These are phyloP conservation scores for Cavia porcellus DNA, from an alignment of 2,113 vertebrate genomes.

Conservation along the genomic window DNA sequence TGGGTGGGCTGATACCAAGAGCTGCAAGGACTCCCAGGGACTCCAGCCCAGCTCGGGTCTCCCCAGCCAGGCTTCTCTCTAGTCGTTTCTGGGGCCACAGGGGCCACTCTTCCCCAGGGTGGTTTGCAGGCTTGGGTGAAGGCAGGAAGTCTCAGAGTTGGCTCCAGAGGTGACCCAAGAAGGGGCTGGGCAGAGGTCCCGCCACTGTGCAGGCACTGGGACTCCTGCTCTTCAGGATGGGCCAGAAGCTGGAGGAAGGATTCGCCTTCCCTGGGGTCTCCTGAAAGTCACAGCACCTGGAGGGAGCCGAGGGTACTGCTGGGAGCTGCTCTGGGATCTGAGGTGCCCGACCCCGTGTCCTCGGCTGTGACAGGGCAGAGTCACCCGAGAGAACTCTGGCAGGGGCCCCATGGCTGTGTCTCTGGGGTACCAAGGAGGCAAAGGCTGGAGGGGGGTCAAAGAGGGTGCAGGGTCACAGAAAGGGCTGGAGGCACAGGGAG, in stretches of 20 bases:
- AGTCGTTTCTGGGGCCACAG: not conserved
- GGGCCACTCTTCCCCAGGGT: not conserved
- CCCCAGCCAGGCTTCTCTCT: not conserved
- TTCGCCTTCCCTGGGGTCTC: not conserved
- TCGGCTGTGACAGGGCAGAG: rapidly evolving
- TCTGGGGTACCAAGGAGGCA: not conserved
- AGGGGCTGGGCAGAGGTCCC: not conserved
- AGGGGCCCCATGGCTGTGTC: not conserved
- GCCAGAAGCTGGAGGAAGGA: not conserved
- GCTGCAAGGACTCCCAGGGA: not conserved
- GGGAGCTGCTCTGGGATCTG: not conserved
- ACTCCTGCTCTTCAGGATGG: not conserved
- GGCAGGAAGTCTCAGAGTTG: not conserved
- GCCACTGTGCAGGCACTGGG: not conserved
- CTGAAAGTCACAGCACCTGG: not conserved
- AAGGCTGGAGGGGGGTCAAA: too few relatives aligned
- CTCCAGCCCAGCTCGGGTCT: not conserved
- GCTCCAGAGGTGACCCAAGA: not conserved
- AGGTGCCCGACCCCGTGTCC: not conserved
- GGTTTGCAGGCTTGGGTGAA: not conserved
- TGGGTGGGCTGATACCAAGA: rapidly evolving
- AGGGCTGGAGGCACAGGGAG: not conserved
- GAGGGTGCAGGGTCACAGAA: not conserved
- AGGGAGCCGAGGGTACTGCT: not conserved
- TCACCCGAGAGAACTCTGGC: not conserved